Percentiles rank a stretch among this genome's conserved stretches.
phyloP scores from a whole-genome alignment of 2,888 invertebrate species.

The Melitaea athalia region DNA sequence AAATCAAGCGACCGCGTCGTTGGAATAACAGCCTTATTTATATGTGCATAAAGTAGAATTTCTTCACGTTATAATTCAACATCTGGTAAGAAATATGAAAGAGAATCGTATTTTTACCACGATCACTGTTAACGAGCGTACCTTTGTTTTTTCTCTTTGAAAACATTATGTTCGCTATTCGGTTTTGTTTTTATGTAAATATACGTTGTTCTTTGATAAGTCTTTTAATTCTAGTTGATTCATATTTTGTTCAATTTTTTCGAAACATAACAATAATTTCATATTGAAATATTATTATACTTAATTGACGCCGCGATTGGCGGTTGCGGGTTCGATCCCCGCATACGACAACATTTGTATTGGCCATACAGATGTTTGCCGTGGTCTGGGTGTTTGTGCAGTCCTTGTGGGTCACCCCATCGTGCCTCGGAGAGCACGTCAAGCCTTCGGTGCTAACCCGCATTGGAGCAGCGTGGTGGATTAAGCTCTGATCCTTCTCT shows the following conservation, averaged over 20 bases:
- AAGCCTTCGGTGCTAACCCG: too few relatives aligned
- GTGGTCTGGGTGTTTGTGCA: too few relatives aligned
- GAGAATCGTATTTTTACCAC: conserved; percentile 34
- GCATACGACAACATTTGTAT: too few relatives aligned
- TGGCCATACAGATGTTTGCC: too few relatives aligned
- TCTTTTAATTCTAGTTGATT: not conserved
- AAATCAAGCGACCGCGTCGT: not conserved
- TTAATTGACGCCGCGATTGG: too few relatives aligned
- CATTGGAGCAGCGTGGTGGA: too few relatives aligned
- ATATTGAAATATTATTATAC: too few relatives aligned
- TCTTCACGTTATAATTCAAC: not conserved
- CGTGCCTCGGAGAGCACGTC: too few relatives aligned
- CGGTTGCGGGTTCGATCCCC: too few relatives aligned
- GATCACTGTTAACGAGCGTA: conserved; percentile 32
- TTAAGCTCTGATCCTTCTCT: too few relatives aligned
- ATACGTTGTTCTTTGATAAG: not conserved
- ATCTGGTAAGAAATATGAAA: conserved; percentile 29
- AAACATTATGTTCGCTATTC: conserved; percentile 22
- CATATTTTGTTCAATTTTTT: not conserved
- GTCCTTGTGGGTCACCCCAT: too few relatives aligned
- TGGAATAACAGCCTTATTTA: not conserved
- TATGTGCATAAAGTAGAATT: conserved; percentile 1
- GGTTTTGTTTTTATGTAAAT: conserved; percentile 15
- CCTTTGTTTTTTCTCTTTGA: conserved; percentile 30
- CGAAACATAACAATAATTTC: too few relatives aligned